phyloP scores from a whole-genome alignment of 2,888 invertebrate species.

The Habrosyne pyritoides region DNA sequence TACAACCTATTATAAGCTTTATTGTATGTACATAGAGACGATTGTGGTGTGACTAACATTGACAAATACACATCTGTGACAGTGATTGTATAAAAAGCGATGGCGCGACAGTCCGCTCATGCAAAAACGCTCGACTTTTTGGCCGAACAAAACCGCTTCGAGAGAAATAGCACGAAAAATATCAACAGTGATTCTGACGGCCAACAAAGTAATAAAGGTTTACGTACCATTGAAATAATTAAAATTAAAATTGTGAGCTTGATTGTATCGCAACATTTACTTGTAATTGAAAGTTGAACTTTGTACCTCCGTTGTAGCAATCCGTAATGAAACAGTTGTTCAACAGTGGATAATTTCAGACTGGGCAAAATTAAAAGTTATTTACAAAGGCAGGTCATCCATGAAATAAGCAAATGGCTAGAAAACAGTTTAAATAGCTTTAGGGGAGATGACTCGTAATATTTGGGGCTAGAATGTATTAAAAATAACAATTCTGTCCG shows the following conservation, averaged over 20 bases:
- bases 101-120: slow-evolving; percentile 33
- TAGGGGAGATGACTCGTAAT: no score
- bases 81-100: slow-evolving; percentile 44
- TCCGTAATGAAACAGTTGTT: not conserved
- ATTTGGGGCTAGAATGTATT: no score
- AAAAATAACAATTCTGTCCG: no score
- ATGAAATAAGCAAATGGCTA: no score
- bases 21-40: not conserved
- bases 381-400: no score
- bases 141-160: slow-evolving; percentile 38
- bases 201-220: slow-evolving; percentile 26
- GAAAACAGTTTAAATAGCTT: not conserved
- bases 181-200: slow-evolving; percentile 28
- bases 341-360: not conserved
- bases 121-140: slow-evolving; percentile 45
- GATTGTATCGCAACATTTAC: not conserved
- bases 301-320: not conserved
- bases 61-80: slow-evolving; percentile 23
- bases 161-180: slow-evolving; percentile 47
- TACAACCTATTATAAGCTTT: not conserved
- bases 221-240: slow-evolving; percentile 16
- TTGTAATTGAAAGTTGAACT: not conserved
- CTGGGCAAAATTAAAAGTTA: not conserved
- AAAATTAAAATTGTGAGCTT: slow-evolving; percentile 22
- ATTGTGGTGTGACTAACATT: not conserved